These are phyloP conservation scores for Lepidocyrtinus sp. DNA, from an alignment of 2,888 invertebrate species.

Conservation along the genomic window DNA sequence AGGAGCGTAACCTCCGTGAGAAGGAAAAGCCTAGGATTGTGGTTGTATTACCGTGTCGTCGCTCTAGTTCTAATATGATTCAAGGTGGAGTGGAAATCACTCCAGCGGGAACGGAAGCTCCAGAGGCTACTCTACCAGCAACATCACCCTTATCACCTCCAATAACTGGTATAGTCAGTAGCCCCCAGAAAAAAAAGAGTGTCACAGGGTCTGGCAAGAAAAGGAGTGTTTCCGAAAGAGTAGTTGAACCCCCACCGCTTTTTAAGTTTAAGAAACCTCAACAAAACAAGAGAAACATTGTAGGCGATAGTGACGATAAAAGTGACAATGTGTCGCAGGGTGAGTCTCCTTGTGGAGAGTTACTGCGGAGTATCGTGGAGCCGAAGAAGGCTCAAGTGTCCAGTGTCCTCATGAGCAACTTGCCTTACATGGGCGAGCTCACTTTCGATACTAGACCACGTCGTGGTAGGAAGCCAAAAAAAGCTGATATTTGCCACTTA, in stretches of 20 bases:
- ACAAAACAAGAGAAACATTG: neutral
- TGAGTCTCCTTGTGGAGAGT: neutral
- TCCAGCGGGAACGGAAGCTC: neutral
- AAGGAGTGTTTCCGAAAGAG: neutral
- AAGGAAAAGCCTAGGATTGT: neutral
- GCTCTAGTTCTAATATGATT: neutral
- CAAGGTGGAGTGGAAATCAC: neutral
- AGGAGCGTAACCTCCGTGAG: neutral
- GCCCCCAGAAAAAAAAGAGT: neutral
- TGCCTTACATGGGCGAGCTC: constrained; percentile 95
- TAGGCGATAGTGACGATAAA: constrained; percentile 3
- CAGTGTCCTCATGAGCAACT: constrained; percentile 73
- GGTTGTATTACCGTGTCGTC: neutral
- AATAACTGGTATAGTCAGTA: neutral
- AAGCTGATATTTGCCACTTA: constrained; percentile 91
- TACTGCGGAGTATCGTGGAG: constrained; percentile 17
- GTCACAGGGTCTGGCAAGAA: neutral
- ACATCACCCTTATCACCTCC: neutral
- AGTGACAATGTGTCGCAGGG: constrained; percentile 7
- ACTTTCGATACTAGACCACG: constrained; percentile 88
- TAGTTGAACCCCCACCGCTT: neutral
- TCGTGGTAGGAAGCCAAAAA: constrained; percentile 90
- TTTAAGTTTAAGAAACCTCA: constrained; percentile 1
- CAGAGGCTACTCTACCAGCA: neutral
- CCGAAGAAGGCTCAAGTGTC: constrained; percentile 39